phyloP scores from a whole-genome alignment of 1,140 invertebrate genomes.

The Drosophila pseudoobscura region DNA sequence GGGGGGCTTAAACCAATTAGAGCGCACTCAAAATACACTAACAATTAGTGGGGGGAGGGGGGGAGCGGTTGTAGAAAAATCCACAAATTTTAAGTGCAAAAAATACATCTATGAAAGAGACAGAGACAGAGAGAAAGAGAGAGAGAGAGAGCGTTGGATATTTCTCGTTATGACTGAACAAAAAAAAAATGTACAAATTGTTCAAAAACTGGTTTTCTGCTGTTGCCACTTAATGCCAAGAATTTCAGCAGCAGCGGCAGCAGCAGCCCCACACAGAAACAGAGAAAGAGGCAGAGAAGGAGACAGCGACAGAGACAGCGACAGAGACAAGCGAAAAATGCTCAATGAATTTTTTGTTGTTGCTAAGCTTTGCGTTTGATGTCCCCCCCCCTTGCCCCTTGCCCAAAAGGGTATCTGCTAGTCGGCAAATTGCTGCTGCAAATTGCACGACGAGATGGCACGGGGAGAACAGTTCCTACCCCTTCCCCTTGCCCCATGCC shows the following conservation, averaged over 20 bases:
- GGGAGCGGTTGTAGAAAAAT: conserved; percentile 32
- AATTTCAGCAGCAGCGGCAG: conserved; percentile 12
- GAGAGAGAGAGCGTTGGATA: conserved; percentile 15
- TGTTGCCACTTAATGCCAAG: conserved; percentile 42
- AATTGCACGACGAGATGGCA: too few relatives aligned
- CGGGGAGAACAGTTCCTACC: conserved; percentile 3
- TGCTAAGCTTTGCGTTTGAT: conserved; percentile 1
- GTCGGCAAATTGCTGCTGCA: too few relatives aligned
- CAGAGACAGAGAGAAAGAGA: neutral
- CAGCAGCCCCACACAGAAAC: conserved; percentile 10
- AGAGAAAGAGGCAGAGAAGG: conserved; percentile 1
- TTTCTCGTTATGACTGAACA: conserved; percentile 55
- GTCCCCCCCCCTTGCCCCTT: too few relatives aligned
- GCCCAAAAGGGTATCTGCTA: too few relatives aligned
- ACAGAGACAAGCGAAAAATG: conserved; percentile 49
- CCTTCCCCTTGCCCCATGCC: neutral
- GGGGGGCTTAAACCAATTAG: conserved; percentile 50
- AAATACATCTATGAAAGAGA: conserved; percentile 12
- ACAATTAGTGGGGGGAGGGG: conserved; percentile 9
- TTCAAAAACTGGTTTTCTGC: conserved; percentile 57
- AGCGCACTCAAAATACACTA: conserved; percentile 54
- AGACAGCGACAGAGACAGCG: conserved; percentile 1
- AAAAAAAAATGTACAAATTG: conserved; percentile 65
- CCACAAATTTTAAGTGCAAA: conserved; percentile 12
- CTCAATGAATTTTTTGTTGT: conserved; percentile 60